Evolutionary conservation across 1,140 invertebrate species (phyloP), one percentile per base, ranked within the genome.

Genomic region (Neodiprion lecontei): DNA sequence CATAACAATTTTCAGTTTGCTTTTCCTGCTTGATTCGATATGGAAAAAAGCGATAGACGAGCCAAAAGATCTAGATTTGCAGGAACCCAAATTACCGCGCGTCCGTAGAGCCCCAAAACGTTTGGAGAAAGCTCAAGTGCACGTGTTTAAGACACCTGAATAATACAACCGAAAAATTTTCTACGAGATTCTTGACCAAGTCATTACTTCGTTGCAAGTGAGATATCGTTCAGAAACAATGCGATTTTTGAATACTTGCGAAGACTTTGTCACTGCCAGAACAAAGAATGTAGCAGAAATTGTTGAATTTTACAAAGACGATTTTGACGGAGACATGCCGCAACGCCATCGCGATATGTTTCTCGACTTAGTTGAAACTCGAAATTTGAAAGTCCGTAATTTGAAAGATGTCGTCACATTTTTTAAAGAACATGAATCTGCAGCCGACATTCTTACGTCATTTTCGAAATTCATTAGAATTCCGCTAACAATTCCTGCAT

Each of bases 401-500:
- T 69, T 65, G 28, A 74, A 69, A 49, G 66, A 74, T 74, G 72
- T 66, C 67, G 65, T 70, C 40, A 47, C 66, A 47, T 48, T 48
- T 69, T 74, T 69, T 0, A 74, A 70, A 74, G 61, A 12, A 47
- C 17, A 69, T 40, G 72, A 69, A 69, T 69, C 28, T 66, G 66
- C 21, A 47, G 40, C 67, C 53, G 17, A 21, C 17, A 69, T 72
- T 50, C n/a, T 75, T 73, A 23, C 50, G 48, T 53, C 61, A 67
- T 68, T 73, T 67, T 47, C 72, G 53, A 73, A 73, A 73, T 67
- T 73, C 66, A 48, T 75, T 65, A 73, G 48, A 48, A 65, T 53
- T 50, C 67, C 77, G n/a, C 50, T 77, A 23, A 77, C 76, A 3
- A 72, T 76, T 69, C 76, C 78, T 12, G 78, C 75, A 47, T 77